A percentile compares a stretch with the other conserved stretches of the same genome.
Conservation (phyloP, 2,797 vertebrate genomes). For the Peromyscus eremicus region DNA sequence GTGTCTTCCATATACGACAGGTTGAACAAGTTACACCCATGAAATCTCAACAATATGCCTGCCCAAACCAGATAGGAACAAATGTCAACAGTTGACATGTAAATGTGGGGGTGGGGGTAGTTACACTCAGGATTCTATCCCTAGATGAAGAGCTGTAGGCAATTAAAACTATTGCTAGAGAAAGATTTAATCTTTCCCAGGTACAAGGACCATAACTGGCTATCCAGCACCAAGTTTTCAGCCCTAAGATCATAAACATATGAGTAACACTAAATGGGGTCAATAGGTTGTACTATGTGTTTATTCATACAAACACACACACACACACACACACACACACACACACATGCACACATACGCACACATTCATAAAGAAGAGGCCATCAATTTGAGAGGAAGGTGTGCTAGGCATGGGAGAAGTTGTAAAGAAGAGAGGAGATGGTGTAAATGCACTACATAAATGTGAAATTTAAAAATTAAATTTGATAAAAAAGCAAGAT, state of each 20-base stretch:
- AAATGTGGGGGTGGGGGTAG: neutral
- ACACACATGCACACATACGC: neutral
- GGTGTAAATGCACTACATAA: neutral
- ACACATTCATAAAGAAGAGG: neutral
- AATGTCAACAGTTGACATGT: too few species aligned
- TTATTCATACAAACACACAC: neutral
- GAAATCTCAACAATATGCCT: neutral
- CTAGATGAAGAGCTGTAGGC: neutral
- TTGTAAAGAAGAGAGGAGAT: neutral
- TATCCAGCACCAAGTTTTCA: too few species aligned
- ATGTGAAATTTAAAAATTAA: neutral
- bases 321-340: too few species aligned
- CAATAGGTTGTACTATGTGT: neutral
- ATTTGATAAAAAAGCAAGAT: neutral
- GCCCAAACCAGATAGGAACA: neutral
- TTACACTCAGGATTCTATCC: neutral
- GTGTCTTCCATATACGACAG: neutral
- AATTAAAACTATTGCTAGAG: neutral
- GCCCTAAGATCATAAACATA: neutral
- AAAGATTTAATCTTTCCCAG: neutral
- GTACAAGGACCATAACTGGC: neutral
- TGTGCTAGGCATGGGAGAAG: accelerated
- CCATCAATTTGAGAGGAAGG: neutral
- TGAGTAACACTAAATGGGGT: neutral
- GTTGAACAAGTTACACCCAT: neutral